Percentiles rank a stretch among this genome's conserved stretches.
Evolutionary conservation across 2,888 invertebrate species (phyloP).

Genomic region (Lasioglossum morio): DNA sequence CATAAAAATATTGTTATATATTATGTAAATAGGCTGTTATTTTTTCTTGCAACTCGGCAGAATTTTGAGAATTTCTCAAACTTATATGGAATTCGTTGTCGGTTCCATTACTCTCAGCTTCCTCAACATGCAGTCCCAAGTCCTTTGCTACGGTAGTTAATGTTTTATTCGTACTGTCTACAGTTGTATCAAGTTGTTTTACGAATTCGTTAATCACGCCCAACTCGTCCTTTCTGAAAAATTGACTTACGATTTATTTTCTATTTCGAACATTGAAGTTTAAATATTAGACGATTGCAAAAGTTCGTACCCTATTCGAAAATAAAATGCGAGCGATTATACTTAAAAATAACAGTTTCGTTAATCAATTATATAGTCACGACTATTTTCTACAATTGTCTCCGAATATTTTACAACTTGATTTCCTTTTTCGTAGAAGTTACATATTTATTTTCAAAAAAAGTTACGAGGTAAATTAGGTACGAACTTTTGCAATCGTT

Average conservation of each 20-base stretch:
- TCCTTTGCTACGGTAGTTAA: slow-evolving; percentile 51
- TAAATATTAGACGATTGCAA: not conserved
- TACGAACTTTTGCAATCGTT: no score
- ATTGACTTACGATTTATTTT: not conserved
- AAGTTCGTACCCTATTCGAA: no score
- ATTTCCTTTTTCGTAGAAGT: no score
- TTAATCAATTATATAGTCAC: no score
- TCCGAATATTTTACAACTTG: no score
- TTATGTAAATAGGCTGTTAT: slow-evolving; percentile 22
- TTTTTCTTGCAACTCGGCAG: slow-evolving; percentile 15
- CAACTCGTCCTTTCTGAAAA: slow-evolving; percentile 72
- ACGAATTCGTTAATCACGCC: slow-evolving; percentile 67
- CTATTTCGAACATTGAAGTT: not conserved
- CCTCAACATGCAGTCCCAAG: slow-evolving; percentile 50
- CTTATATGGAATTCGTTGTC: not conserved
- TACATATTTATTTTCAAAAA: no score
- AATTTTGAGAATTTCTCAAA: not conserved
- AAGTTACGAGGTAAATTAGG: no score
- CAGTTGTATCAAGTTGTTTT: slow-evolving; percentile 52
- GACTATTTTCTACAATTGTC: no score
- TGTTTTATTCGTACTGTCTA: slow-evolving; percentile 60
- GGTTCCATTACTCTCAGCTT: slow-evolving; percentile 25
- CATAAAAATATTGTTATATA: not conserved
- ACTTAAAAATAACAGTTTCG: no score
- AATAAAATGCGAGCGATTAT: no score